Conservation (phyloP, 1,140 invertebrate genomes). For the Harlomillsia oculata region DNA sequence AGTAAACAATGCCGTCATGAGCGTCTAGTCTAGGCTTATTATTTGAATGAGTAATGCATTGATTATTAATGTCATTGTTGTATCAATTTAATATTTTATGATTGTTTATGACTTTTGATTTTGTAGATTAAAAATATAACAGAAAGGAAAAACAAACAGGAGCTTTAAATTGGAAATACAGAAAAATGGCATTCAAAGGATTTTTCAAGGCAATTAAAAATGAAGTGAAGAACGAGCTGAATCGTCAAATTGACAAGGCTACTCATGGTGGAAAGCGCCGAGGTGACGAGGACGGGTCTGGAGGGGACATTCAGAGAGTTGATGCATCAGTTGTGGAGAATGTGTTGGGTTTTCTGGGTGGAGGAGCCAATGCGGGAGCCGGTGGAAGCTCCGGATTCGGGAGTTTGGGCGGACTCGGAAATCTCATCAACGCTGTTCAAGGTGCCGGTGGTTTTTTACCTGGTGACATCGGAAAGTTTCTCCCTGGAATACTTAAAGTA, state of each 20-base stretch:
- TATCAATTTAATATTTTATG: no score
- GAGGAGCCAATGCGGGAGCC: conserved; percentile 2
- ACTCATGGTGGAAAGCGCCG: neutral
- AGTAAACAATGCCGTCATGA: no score
- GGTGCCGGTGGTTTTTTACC: conserved; percentile 24
- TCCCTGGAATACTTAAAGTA: conserved; percentile 30
- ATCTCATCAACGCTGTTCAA: conserved; percentile 23
- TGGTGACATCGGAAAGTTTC: conserved; percentile 15
- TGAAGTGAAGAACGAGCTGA: conserved; percentile 29
- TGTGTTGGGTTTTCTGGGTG: conserved; percentile 21
- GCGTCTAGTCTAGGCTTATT: no score
- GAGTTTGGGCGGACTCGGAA: conserved; percentile 13
- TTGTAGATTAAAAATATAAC: conserved; percentile 19
- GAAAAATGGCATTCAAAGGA: conserved; percentile 32
- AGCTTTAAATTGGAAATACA: neutral
- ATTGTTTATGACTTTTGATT: no score
- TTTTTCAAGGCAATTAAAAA: conserved; percentile 34
- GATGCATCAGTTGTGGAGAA: conserved; percentile 17
- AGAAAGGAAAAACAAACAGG: neutral
- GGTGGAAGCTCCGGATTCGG: no score
- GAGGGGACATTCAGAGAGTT: conserved; percentile 1
- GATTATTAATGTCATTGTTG: no score
- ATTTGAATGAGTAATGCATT: no score
- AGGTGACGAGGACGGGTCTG: neutral
- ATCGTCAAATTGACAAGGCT: conserved; percentile 13